These are phyloP conservation scores for Brachyalestes nurse DNA, from an alignment of 2,797 vertebrate genomes.

Conservation along the genomic window DNA sequence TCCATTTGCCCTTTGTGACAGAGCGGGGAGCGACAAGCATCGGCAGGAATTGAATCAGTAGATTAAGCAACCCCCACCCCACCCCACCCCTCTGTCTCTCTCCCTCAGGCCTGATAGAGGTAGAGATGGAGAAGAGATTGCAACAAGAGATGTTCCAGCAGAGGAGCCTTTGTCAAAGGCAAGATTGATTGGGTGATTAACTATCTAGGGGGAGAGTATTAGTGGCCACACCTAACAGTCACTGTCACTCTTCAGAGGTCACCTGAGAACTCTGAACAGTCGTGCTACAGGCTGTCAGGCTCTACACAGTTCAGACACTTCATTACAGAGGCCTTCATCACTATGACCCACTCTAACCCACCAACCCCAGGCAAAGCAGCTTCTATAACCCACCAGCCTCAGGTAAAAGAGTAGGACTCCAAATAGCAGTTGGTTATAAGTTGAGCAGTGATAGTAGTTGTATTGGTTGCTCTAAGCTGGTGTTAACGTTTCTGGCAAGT, in stretches of 20 bases:
- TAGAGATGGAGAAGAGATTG: constrained; percentile 75
- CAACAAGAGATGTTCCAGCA: constrained; percentile 77
- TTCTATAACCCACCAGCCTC: constrained; percentile 11
- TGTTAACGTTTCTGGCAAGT: too few relatives aligned
- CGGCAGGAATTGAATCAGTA: constrained; percentile 83
- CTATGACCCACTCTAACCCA: background rate
- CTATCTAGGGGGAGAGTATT: constrained; percentile 78
- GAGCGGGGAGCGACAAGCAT: constrained; percentile 76
- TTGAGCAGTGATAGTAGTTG: too few relatives aligned
- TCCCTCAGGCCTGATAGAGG: constrained; percentile 64
- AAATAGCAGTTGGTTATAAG: too few relatives aligned
- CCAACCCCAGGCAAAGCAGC: background rate
- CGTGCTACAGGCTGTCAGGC: constrained; percentile 7
- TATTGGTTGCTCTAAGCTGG: background rate
- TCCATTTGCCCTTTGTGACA: constrained; percentile 80
- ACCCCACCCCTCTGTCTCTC: constrained; percentile 61
- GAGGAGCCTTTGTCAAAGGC: constrained; percentile 78
- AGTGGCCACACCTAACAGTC: constrained; percentile 76
- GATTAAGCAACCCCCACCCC: constrained; percentile 75
- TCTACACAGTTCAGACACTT: constrained; percentile 33
- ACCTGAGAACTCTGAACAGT: constrained; percentile 26
- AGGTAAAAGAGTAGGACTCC: background rate
- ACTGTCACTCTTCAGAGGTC: constrained; percentile 64
- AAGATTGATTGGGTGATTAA: constrained; percentile 85
- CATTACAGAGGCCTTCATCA: constrained; percentile 23